Conservation (phyloP, 2,888 invertebrate genomes). For the Acheta domesticus region DNA sequence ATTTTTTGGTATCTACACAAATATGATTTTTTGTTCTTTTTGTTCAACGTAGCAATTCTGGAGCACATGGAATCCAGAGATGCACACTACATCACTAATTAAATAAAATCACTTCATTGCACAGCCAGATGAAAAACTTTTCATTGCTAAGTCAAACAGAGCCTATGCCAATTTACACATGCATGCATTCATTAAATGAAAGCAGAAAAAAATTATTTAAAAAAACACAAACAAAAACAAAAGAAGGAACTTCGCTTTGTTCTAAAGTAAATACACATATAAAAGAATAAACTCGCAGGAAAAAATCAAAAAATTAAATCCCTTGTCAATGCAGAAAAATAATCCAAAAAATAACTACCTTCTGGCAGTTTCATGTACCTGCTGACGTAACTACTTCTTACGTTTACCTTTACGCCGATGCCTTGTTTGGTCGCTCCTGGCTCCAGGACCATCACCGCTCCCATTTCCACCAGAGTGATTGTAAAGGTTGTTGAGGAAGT, state of each 20-base stretch:
- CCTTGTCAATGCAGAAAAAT: neutral
- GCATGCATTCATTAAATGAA: slow-evolving; percentile 11
- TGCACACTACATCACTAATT: neutral
- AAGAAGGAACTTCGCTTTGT: neutral
- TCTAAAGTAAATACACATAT: slow-evolving; percentile 8
- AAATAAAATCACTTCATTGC: slow-evolving; percentile 18
- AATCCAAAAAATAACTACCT: neutral
- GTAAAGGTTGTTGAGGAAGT: slow-evolving; percentile 76
- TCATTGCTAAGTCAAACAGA: neutral
- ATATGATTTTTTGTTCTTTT: neutral
- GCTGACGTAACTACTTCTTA: slow-evolving; percentile 35
- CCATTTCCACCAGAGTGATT: slow-evolving; percentile 57
- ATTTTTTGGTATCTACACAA: slow-evolving; percentile 18
- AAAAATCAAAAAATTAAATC: slow-evolving; percentile 9
- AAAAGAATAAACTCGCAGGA: slow-evolving; percentile 1
- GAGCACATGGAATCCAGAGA: neutral
- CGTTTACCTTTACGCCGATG: slow-evolving; percentile 38
- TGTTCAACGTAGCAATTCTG: neutral
- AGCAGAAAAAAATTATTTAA: neutral
- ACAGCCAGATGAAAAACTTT: neutral
- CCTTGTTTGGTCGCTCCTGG: slow-evolving; percentile 33
- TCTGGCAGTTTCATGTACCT: neutral
- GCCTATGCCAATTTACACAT: slow-evolving; percentile 7
- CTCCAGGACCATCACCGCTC: slow-evolving; percentile 35
- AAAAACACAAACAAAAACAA: neutral